Conservation (phyloP, 2,888 invertebrate genomes). For the Lepas anatifera region DNA sequence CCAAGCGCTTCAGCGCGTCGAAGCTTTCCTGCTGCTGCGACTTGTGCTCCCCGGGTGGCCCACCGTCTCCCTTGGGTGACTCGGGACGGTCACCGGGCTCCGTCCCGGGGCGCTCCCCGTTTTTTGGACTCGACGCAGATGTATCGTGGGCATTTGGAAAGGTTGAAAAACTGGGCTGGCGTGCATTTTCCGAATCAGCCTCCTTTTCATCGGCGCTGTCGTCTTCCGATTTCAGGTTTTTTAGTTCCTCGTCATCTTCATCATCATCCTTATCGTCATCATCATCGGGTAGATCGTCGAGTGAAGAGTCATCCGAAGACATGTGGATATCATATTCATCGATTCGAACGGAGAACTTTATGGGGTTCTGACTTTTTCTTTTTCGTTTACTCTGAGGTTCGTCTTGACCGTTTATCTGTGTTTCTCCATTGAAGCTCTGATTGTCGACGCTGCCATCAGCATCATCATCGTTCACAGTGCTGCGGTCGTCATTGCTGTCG, state of each 20-base stretch:
- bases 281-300: slow-evolving; percentile 43
- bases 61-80: slow-evolving; percentile 21
- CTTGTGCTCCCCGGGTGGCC: slow-evolving; percentile 8
- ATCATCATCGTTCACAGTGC: slow-evolving; percentile 26
- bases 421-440: slow-evolving; percentile 31
- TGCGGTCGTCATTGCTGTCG: slow-evolving; percentile 33
- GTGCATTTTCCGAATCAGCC: slow-evolving; percentile 29
- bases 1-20: slow-evolving; percentile 60
- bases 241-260: slow-evolving; percentile 28
- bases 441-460: slow-evolving; percentile 27
- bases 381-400: slow-evolving; percentile 46
- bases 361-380: slow-evolving; percentile 78
- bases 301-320: slow-evolving; percentile 40
- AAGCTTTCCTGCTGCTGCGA: slow-evolving; percentile 34
- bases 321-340: slow-evolving; percentile 37
- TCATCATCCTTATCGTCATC: slow-evolving; percentile 36
- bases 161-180: slow-evolving; percentile 26
- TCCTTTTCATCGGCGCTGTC: slow-evolving; percentile 26
- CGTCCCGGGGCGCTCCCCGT: slow-evolving; percentile 26
- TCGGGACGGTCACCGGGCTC: slow-evolving; percentile 29
- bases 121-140: slow-evolving; percentile 24
- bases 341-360: slow-evolving; percentile 51
- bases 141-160: slow-evolving; percentile 31
- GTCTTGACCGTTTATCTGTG: slow-evolving; percentile 44
- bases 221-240: slow-evolving; percentile 27